phyloP scores from a whole-genome alignment of 2,888 invertebrate genomes.

The Heliconius sara region DNA sequence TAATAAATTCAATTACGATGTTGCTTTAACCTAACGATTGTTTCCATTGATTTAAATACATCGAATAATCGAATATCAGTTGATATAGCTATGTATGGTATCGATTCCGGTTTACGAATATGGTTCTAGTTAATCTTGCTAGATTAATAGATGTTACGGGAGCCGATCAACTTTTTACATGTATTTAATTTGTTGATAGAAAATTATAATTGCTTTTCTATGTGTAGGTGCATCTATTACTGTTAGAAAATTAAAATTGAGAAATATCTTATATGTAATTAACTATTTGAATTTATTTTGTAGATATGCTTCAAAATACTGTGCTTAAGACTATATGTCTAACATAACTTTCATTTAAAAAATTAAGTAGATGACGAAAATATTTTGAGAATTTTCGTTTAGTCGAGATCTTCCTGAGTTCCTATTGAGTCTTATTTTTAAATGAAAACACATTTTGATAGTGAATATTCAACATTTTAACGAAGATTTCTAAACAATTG shows the following conservation, averaged over 20 bases:
- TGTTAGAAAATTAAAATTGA: neutral
- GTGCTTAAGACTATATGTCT: too few species aligned
- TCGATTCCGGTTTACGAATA: slow-evolving; percentile 19
- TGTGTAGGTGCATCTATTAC: neutral
- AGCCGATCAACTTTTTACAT: slow-evolving; percentile 4
- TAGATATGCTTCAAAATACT: too few species aligned
- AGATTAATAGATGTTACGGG: slow-evolving; percentile 12
- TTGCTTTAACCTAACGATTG: slow-evolving; percentile 63
- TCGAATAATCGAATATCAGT: neutral
- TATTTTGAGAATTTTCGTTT: too few species aligned
- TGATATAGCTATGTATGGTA: neutral
- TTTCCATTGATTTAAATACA: slow-evolving; percentile 61
- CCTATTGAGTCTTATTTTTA: too few species aligned
- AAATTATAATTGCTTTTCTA: neutral
- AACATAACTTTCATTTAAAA: too few species aligned
- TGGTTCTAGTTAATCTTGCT: slow-evolving; percentile 3
- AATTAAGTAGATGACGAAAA: too few species aligned
- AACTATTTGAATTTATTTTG: too few species aligned
- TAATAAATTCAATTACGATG: slow-evolving; percentile 75
- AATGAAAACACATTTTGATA: too few species aligned
- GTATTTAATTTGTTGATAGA: neutral
- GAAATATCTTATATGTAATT: too few species aligned
- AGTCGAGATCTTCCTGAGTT: too few species aligned
- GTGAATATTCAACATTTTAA: neutral
- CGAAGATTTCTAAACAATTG: neutral